Evolutionary conservation across 2,888 invertebrate species (phyloP).

Genomic region (Celastrina argiolus): DNA sequence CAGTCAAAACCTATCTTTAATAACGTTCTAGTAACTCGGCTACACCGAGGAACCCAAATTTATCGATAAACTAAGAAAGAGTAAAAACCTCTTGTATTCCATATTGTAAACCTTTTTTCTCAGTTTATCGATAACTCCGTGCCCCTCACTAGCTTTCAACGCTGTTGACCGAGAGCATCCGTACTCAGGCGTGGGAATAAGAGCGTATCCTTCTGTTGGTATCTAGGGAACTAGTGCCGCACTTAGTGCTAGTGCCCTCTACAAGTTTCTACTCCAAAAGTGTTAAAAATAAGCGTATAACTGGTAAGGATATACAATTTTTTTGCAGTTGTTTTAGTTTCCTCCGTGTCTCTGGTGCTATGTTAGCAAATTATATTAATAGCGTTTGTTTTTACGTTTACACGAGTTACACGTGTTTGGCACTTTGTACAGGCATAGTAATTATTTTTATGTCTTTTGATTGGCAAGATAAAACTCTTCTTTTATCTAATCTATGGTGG

Average conservation of each 20-base stretch:
- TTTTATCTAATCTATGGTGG: background rate
- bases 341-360: no score
- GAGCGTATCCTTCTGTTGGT: constrained; percentile 42
- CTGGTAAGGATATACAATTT: background rate
- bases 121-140: constrained; percentile 26
- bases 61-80: no score
- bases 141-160: constrained; percentile 32
- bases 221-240: constrained; percentile 36
- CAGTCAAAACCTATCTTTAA: no score
- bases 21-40: no score
- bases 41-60: no score
- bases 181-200: constrained; percentile 59
- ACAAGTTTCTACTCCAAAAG: background rate
- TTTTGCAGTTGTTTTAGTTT: no score
- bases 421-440: background rate
- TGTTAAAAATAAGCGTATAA: background rate
- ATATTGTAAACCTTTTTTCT: background rate
- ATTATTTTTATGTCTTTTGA: background rate
- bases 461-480: background rate
- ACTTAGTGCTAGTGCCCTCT: constrained; percentile 3
- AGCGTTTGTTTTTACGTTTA: no score
- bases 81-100: no score
- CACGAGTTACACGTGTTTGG: background rate
- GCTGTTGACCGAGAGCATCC: constrained; percentile 63
- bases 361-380: no score